phyloP scores from a whole-genome alignment of 2,888 invertebrate species.

The Eilema sororculum region DNA sequence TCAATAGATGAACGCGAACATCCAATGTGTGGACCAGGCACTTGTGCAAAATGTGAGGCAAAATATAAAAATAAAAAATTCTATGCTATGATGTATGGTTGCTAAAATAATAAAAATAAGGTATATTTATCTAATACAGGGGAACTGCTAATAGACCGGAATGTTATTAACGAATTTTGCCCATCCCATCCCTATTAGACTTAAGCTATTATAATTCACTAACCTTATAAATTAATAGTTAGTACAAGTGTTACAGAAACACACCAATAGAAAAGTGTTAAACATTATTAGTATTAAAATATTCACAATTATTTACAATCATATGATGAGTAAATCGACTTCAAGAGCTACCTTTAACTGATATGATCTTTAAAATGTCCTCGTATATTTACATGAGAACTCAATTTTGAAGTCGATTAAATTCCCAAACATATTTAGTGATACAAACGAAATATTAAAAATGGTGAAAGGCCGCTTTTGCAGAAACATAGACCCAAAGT shows the following conservation, averaged over 20 bases:
- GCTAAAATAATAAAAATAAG: slow-evolving; percentile 57
- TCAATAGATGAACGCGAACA: slow-evolving; percentile 19
- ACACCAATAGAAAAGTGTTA: slow-evolving; percentile 33
- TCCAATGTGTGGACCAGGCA: slow-evolving; percentile 38
- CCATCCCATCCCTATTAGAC: slow-evolving; percentile 1
- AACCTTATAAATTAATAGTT: not conserved
- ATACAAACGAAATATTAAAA: slow-evolving; percentile 6
- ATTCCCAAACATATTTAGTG: slow-evolving; percentile 24
- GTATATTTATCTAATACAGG: slow-evolving; percentile 28
- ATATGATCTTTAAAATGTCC: not conserved
- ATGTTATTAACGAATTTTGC: not conserved
- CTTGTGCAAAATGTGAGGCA: slow-evolving; percentile 76
- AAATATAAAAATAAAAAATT: slow-evolving; percentile 60
- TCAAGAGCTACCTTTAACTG: slow-evolving; percentile 29
- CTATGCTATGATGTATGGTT: slow-evolving; percentile 61
- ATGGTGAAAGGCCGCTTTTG: slow-evolving; percentile 25
- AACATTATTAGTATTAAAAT: slow-evolving; percentile 28
- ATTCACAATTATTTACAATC: slow-evolving; percentile 37
- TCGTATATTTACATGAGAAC: not conserved
- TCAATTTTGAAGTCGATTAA: slow-evolving; percentile 44
- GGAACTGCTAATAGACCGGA: slow-evolving; percentile 17
- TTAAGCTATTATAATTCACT: not conserved
- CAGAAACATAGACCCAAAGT: slow-evolving; percentile 38
- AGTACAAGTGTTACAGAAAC: slow-evolving; percentile 10
- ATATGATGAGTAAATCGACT: slow-evolving; percentile 48